These are phyloP conservation scores for Temnothorax nylanderi DNA, from an alignment of 1,140 invertebrate genomes.

Conservation along the genomic window DNA sequence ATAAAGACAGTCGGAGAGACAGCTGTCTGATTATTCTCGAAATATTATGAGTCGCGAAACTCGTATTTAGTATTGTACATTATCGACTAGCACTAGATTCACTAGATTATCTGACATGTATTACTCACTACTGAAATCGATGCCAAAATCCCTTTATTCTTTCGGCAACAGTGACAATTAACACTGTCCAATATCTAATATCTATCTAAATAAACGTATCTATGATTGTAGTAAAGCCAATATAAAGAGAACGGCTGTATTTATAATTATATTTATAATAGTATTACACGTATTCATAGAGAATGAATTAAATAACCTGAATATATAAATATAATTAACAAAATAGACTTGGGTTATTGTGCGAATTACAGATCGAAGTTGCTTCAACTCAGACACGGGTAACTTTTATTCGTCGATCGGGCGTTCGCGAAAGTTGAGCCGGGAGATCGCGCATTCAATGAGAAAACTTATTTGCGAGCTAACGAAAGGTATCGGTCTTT, in stretches of 20 bases:
- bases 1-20: background rate
- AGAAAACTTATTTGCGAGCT: constrained; percentile 71
- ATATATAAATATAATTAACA: constrained; percentile 53
- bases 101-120: background rate
- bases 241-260: background rate
- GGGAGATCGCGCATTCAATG: constrained; percentile 67
- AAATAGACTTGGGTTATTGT: constrained; percentile 48
- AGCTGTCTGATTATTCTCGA: background rate
- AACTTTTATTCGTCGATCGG: constrained; percentile 63
- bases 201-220: background rate
- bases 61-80: background rate
- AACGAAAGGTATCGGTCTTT: constrained; percentile 69
- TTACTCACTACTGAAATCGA: background rate
- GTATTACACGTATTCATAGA: constrained; percentile 3
- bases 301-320: constrained; percentile 30
- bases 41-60: background rate
- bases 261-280: background rate
- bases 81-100: too few relatives aligned
- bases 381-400: constrained; percentile 5
- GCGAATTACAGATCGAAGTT: constrained; percentile 32
- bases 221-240: background rate
- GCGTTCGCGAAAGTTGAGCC: constrained; percentile 62
- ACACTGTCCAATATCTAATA: constrained; percentile 1
- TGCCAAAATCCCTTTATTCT: background rate
- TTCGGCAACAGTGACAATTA: background rate